Conservation (phyloP, 2,888 invertebrate species). For the Rhogogaster chlorosoma region DNA sequence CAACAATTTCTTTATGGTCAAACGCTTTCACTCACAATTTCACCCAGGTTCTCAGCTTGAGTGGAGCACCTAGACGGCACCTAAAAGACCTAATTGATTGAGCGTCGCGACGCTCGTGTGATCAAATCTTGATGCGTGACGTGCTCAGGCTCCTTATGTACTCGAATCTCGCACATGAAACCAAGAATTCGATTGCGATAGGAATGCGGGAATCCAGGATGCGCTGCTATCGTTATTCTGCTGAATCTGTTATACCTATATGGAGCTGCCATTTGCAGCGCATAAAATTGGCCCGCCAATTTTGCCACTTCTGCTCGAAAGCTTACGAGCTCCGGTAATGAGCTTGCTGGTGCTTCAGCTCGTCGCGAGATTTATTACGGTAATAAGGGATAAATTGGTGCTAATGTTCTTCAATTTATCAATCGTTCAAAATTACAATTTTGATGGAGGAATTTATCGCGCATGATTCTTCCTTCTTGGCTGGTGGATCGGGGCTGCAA, state of each 20-base stretch:
- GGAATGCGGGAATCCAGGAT: neutral
- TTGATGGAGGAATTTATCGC: conserved; percentile 8
- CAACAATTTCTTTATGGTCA: neutral
- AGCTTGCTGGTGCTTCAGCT: conserved; percentile 22
- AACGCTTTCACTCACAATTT: neutral
- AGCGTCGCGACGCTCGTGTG: neutral
- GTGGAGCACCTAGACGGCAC: neutral
- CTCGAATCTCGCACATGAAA: neutral
- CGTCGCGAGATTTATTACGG: conserved; percentile 18
- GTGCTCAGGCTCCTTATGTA: neutral
- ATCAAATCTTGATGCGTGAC: conserved; percentile 5
- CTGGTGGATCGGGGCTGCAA: neutral
- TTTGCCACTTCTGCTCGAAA: conserved; percentile 7
- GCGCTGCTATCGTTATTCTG: neutral
- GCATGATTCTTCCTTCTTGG: neutral
- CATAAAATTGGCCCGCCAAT: conserved; percentile 17
- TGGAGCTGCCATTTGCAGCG: conserved; percentile 5
- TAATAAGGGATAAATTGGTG: conserved; percentile 39
- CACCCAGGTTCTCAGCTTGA: neutral
- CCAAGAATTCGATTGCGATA: neutral
- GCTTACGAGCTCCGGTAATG: conserved; percentile 30
- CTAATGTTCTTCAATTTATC: conserved; percentile 35
- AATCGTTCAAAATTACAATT: conserved; percentile 33
- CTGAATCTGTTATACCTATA: neutral
- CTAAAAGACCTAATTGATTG: conserved; percentile 10